Evolutionary conservation across 2,113 vertebrate genomes (phyloP).

Genomic region (Microcebus ravelobensis): DNA sequence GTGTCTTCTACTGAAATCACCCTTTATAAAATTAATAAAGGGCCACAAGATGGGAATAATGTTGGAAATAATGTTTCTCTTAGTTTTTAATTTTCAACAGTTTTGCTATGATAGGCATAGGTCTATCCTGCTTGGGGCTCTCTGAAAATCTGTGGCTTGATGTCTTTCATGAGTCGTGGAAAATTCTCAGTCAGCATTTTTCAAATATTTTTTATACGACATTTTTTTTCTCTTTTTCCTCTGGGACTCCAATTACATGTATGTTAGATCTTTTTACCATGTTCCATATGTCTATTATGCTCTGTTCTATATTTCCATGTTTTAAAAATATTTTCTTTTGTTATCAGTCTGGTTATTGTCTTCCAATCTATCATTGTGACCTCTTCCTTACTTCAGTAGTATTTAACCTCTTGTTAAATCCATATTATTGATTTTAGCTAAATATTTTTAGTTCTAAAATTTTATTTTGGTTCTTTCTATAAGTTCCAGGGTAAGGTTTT

Average conservation of each 20-base stretch:
- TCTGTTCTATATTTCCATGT: background rate
- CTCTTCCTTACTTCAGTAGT: background rate
- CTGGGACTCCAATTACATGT: background rate
- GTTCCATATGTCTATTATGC: background rate
- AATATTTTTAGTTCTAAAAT: background rate
- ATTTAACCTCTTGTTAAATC: background rate
- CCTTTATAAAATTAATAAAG: too few relatives aligned
- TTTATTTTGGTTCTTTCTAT: background rate
- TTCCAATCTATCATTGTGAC: background rate
- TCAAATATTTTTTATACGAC: conserved; percentile 19
- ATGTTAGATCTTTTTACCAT: background rate
- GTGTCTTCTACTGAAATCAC: too few relatives aligned
- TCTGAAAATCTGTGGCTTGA: conserved; percentile 44
- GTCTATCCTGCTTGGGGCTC: background rate
- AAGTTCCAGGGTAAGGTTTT: background rate
- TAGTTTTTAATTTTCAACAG: background rate
- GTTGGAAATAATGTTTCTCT: background rate
- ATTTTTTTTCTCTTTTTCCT: background rate
- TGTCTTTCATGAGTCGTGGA: background rate
- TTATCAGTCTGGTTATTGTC: background rate
- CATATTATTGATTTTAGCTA: background rate
- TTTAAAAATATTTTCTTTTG: conserved; percentile 23
- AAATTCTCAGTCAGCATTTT: conserved; percentile 6
- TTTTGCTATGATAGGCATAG: background rate
- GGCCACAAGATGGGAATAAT: too few relatives aligned